These are phyloP conservation scores for Epinotia demarniana DNA, from an alignment of 2,888 invertebrate species.

Conservation along the genomic window DNA sequence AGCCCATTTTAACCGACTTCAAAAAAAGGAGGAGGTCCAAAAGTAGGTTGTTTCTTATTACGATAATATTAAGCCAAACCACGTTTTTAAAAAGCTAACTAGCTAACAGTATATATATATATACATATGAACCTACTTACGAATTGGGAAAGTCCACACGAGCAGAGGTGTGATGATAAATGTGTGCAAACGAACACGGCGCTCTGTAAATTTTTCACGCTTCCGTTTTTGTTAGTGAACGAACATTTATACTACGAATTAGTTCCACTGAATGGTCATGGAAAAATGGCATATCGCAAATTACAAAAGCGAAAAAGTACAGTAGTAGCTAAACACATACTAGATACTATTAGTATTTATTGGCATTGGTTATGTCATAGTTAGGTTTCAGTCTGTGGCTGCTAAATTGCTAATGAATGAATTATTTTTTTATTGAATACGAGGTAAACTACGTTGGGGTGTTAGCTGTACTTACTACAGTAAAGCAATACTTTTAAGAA, in stretches of 20 bases:
- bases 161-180: conserved; percentile 22
- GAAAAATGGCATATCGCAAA: not conserved
- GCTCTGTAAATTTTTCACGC: conserved; percentile 33
- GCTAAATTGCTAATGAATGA: too few species aligned
- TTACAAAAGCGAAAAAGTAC: not conserved
- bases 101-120: too few species aligned
- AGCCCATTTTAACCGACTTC: not conserved
- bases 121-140: not conserved
- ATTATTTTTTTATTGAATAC: too few species aligned
- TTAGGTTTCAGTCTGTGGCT: too few species aligned
- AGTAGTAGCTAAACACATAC: not conserved
- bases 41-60: not conserved
- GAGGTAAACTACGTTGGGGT: too few species aligned
- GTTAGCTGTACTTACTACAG: too few species aligned
- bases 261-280: not conserved
- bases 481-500: too few species aligned
- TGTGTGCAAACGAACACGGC: conserved; percentile 29
- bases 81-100: conserved; percentile 7
- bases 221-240: conserved; percentile 27
- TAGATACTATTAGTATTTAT: too few species aligned
- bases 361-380: too few species aligned
- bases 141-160: conserved; percentile 8
- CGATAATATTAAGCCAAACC: not conserved
- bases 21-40: too few species aligned
- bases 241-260: conserved; percentile 22